phyloP scores from a whole-genome alignment of 2,113 vertebrate genomes.

The Archilochus colubris region DNA sequence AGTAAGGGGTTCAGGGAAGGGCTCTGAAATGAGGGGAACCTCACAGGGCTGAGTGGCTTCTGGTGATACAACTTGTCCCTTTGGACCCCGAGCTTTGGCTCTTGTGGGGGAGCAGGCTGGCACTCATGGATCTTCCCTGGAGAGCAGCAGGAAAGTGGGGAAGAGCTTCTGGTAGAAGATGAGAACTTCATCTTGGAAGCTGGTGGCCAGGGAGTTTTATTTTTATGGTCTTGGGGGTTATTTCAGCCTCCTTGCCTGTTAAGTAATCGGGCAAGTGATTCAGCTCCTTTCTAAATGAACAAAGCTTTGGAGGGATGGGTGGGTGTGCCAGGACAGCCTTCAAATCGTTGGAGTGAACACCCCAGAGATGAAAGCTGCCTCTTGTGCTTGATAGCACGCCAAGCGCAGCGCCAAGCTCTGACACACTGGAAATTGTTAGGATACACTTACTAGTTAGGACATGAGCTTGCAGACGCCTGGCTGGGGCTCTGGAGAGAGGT shows the following conservation, averaged over 20 bases:
- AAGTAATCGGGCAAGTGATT: slow-evolving; percentile 56
- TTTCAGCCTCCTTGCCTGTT: slow-evolving; percentile 31
- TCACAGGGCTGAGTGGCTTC: background rate
- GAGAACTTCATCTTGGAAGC: background rate
- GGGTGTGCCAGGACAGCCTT: slow-evolving; percentile 66
- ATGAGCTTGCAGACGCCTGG: slow-evolving; percentile 52
- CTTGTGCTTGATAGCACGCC: slow-evolving; percentile 60
- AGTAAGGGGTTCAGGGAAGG: too few relatives aligned
- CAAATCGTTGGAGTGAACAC: slow-evolving; percentile 59
- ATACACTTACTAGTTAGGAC: slow-evolving; percentile 68
- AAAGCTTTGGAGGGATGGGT: slow-evolving; percentile 53
- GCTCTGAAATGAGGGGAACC: background rate
- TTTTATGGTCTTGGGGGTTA: slow-evolving; percentile 50
- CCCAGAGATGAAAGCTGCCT: slow-evolving; percentile 70
- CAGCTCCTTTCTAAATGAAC: slow-evolving; percentile 14
- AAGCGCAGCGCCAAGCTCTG: slow-evolving; percentile 58
- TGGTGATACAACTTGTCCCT: background rate
- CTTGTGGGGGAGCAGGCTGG: background rate
- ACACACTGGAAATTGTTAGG: slow-evolving; percentile 72
- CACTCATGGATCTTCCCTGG: background rate
- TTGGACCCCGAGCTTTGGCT: background rate
- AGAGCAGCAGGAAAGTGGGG: background rate
- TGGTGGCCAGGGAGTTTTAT: slow-evolving; percentile 30
- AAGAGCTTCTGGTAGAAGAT: slow-evolving; percentile 2
- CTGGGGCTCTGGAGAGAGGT: slow-evolving; percentile 42